phyloP scores from a whole-genome alignment of 2,797 vertebrate genomes.

The Girardinus metallicus region DNA sequence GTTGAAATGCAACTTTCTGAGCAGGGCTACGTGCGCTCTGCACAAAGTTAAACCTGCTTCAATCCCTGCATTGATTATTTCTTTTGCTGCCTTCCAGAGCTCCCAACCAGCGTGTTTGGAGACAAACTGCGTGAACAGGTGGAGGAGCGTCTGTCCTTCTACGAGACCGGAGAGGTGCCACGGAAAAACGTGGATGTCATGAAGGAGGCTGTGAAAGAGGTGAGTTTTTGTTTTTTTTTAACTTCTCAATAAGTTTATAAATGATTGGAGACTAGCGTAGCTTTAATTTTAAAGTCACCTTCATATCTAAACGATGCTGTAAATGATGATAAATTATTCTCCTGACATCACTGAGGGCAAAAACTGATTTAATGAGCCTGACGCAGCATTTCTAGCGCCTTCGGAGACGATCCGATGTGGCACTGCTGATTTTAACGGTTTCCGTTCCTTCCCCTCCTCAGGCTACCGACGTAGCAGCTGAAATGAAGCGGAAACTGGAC shows the following conservation, averaged over 20 bases:
- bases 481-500: slow-evolving; percentile 86
- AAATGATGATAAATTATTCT: slow-evolving; percentile 82
- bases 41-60: rapidly evolving
- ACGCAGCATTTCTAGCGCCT: slow-evolving; percentile 61
- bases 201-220: slow-evolving; percentile 93
- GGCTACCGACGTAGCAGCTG: slow-evolving; percentile 86
- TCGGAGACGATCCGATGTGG: rapidly evolving
- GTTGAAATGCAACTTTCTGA: slow-evolving; percentile 85
- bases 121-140: slow-evolving; percentile 94
- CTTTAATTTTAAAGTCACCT: neutral
- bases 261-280: neutral
- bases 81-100: slow-evolving; percentile 74
- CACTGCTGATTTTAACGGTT: rapidly evolving
- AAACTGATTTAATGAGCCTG: slow-evolving; percentile 99
- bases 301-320: slow-evolving; percentile 64
- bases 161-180: slow-evolving; percentile 91
- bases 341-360: slow-evolving; percentile 88
- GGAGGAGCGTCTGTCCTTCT: slow-evolving; percentile 93
- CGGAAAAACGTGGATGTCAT: slow-evolving; percentile 95
- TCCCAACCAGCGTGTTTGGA: slow-evolving; percentile 91
- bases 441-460: slow-evolving; percentile 36
- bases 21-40: slow-evolving; percentile 69
- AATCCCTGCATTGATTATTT: rapidly evolving
- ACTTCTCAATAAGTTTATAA: neutral
- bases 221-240: slow-evolving; percentile 66